These are phyloP conservation scores for Ceratotherium simum DNA, from an alignment of 2,113 vertebrate genomes.

Conservation along the genomic window DNA sequence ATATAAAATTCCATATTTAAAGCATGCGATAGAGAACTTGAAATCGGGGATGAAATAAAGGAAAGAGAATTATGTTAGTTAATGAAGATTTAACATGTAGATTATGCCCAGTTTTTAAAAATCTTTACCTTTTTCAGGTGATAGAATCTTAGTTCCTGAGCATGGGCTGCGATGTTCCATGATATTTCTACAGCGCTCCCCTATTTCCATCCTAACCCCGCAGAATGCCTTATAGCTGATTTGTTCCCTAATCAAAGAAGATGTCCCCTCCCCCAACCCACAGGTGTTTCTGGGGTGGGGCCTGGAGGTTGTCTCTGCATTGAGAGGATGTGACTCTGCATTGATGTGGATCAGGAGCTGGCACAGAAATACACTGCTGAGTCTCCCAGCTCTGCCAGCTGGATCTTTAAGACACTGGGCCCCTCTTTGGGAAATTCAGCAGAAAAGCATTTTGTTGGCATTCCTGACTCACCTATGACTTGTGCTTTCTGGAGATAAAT, in stretches of 20 bases:
- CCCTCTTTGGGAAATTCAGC: background rate
- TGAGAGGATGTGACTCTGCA: background rate
- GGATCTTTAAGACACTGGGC: background rate
- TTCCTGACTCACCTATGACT: background rate
- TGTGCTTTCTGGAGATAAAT: background rate
- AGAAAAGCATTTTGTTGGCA: background rate
- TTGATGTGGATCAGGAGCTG: background rate
- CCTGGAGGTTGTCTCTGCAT: background rate
- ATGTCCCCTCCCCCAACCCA: fast-evolving
- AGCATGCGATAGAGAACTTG: background rate
- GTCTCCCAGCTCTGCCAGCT: background rate
- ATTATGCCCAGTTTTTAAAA: background rate
- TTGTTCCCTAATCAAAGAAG: too few species aligned
- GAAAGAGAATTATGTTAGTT: background rate
- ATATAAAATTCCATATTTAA: background rate
- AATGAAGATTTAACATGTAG: background rate
- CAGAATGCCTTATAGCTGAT: background rate
- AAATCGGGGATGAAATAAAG: background rate
- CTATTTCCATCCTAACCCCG: background rate
- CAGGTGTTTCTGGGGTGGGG: fast-evolving
- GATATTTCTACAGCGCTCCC: too few species aligned
- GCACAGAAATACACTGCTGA: background rate
- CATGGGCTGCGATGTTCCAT: background rate
- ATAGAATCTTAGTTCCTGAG: background rate
- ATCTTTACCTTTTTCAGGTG: background rate